These are phyloP conservation scores for Jaculus jaculus DNA, from an alignment of 2,113 vertebrate species.

Conservation along the genomic window DNA sequence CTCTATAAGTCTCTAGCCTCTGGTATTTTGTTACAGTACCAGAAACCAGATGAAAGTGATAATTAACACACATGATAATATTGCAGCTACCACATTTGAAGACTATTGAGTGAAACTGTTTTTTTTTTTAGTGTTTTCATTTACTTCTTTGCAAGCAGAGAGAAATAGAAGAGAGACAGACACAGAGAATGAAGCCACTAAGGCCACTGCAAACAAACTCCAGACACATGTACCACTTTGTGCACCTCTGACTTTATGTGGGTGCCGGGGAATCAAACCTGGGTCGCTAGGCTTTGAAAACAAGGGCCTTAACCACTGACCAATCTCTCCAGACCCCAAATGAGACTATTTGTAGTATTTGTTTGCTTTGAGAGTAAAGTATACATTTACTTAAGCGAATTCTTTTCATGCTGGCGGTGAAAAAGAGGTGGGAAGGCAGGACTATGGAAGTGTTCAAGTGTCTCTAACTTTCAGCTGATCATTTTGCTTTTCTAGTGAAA, in stretches of 20 bases:
- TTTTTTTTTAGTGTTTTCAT: no score
- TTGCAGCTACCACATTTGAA: background rate
- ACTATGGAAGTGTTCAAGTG: background rate
- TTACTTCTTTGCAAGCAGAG: no score
- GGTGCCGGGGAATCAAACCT: background rate
- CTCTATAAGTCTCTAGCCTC: background rate
- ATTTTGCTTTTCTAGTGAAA: background rate
- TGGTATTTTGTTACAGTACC: background rate
- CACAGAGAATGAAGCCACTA: no score
- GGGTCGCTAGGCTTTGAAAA: background rate
- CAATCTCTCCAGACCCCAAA: background rate
- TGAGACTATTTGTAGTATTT: background rate
- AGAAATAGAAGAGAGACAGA: no score
- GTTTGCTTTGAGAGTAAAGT: background rate
- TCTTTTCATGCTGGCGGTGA: background rate
- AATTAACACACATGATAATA: background rate
- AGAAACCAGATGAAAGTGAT: background rate
- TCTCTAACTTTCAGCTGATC: background rate
- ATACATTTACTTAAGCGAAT: background rate
- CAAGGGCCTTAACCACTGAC: background rate
- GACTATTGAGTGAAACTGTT: background rate
- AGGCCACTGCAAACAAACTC: no score
- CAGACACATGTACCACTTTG: no score
- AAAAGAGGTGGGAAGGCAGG: background rate
- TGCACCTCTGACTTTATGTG: background rate